phyloP scores from a whole-genome alignment of 1,140 invertebrate genomes.

The Littorina saxatilis region DNA sequence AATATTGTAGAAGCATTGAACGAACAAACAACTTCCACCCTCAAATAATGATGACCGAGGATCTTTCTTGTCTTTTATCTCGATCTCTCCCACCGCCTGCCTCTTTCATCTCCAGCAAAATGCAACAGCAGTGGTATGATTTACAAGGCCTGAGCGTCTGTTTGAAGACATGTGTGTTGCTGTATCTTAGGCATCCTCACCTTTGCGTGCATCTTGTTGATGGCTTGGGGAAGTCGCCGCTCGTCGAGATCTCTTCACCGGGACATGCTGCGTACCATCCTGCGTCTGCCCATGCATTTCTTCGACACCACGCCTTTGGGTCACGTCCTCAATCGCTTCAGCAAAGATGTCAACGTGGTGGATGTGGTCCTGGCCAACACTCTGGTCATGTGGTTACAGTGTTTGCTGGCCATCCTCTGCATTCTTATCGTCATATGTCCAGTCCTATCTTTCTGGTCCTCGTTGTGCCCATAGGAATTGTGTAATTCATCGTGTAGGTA shows the following conservation, averaged over 20 bases:
- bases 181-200: not conserved
- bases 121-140: too few species aligned
- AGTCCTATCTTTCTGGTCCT: conserved; percentile 90
- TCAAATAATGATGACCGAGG: too few species aligned
- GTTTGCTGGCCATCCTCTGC: conserved; percentile 67
- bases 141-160: too few species aligned
- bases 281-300: conserved; percentile 58
- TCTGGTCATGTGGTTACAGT: conserved; percentile 41
- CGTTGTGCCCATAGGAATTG: conserved; percentile 87
- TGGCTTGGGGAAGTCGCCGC: not conserved
- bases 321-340: conserved; percentile 58
- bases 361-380: conserved; percentile 55
- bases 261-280: conserved; percentile 81
- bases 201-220: not conserved
- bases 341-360: conserved; percentile 56
- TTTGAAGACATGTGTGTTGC: too few species aligned
- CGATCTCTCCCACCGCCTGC: too few species aligned
- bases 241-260: conserved; percentile 86
- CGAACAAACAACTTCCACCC: too few species aligned
- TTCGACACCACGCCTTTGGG: conserved; percentile 63
- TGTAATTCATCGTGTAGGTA: conserved; percentile 91
- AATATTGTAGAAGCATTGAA: too few species aligned
- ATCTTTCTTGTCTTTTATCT: too few species aligned
- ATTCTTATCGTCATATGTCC: conserved; percentile 80
- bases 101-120: too few species aligned